Percentiles rank a stretch among this genome's conserved stretches.
Conservation (phyloP, 2,113 vertebrate species). For the cat (Felis catus) region F.catus_Fca126_mat1.0 CM031416.1:8000001-8000500, state of each 20-base stretch:
- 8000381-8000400: not conserved
- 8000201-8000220: not conserved
- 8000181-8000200: constrained; percentile 38
- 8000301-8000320: not conserved
- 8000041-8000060: not conserved
- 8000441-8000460: not conserved
- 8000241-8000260: not conserved
- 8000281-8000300: constrained; percentile 44
- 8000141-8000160: constrained; percentile 27
- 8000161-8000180: constrained; percentile 13
- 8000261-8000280: constrained; percentile 50
- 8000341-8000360: not conserved
- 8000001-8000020: constrained; percentile 48
- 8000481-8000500: not conserved
- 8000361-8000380: not conserved
- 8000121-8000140: not conserved
- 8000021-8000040: not conserved
- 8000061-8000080: not conserved
- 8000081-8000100: constrained; percentile 43
- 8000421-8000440: not conserved
- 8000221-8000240: not conserved
- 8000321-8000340: not conserved
- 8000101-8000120: constrained; percentile 21
- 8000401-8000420: not conserved
- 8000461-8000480: not conserved